Conservation (phyloP, 2,888 invertebrate species). For the Orthosia incerta region DNA sequence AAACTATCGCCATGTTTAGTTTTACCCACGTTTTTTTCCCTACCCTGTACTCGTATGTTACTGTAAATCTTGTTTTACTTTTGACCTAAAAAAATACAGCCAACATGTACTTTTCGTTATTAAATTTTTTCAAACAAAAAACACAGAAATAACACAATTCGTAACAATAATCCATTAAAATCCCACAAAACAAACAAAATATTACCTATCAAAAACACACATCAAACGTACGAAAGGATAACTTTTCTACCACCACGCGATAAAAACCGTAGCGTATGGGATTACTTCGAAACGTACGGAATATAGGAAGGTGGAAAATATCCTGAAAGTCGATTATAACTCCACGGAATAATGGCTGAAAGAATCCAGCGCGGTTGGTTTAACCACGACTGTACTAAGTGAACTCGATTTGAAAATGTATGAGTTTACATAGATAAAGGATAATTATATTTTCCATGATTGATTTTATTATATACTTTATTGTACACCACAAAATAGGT, state of each 20-base stretch:
- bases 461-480: too few species aligned
- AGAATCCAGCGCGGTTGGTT: constrained; percentile 82
- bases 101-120: too few species aligned
- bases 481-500: too few species aligned
- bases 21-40: too few species aligned
- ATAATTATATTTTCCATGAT: too few species aligned
- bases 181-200: constrained; percentile 11
- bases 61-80: background rate
- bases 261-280: constrained; percentile 51
- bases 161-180: too few species aligned
- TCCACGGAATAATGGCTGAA: constrained; percentile 83
- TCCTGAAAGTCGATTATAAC: constrained; percentile 87
- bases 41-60: too few species aligned
- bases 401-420: constrained; percentile 59
- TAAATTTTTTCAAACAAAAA: too few species aligned
- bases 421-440: background rate
- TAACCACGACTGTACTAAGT: constrained; percentile 69
- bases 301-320: constrained; percentile 72
- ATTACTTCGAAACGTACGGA: constrained; percentile 55
- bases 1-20: too few species aligned
- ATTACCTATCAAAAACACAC: constrained; percentile 41
- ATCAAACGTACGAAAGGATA: constrained; percentile 50
- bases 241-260: constrained; percentile 48
- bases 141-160: background rate
- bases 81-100: background rate